These are phyloP conservation scores for Bambusicola thoracicus DNA, from an alignment of 2,113 vertebrate genomes.

Conservation along the genomic window DNA sequence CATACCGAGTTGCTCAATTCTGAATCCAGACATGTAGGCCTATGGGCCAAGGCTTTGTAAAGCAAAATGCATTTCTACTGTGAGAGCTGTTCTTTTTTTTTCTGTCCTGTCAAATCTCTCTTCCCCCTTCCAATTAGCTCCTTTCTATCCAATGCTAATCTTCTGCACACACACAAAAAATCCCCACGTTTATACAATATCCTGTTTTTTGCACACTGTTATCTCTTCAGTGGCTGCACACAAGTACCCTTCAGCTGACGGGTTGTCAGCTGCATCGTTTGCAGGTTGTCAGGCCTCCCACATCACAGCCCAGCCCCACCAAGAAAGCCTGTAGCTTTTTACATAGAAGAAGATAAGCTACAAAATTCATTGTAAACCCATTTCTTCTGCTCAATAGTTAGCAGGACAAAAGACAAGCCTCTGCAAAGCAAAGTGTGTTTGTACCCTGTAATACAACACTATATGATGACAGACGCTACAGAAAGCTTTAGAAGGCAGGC, in stretches of 20 bases:
- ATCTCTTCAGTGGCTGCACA: not conserved
- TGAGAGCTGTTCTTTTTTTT: not conserved
- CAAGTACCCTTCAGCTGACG: not conserved
- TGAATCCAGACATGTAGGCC: not conserved
- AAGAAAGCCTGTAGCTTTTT: slow-evolving; percentile 7
- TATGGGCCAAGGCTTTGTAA: not conserved
- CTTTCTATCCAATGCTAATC: not conserved
- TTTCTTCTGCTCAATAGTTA: slow-evolving; percentile 17
- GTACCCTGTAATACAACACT: not conserved
- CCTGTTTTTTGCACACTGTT: not conserved
- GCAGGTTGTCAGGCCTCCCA: slow-evolving; percentile 11
- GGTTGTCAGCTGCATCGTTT: not conserved
- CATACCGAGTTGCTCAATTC: not conserved
- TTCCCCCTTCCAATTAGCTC: not conserved
- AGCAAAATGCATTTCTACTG: not conserved
- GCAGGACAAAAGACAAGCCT: not conserved
- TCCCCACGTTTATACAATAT: not conserved
- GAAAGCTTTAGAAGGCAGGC: not conserved
- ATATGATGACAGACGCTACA: not conserved
- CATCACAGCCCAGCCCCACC: not conserved
- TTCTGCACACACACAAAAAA: slow-evolving; percentile 2
- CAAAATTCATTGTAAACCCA: not conserved
- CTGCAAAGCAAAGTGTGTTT: not conserved
- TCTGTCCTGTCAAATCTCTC: not conserved
- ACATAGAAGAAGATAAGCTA: not conserved